Base-by-base conservation (phyloP, 2,888 invertebrate genomes). In the Physocephala rufipes region DNA sequence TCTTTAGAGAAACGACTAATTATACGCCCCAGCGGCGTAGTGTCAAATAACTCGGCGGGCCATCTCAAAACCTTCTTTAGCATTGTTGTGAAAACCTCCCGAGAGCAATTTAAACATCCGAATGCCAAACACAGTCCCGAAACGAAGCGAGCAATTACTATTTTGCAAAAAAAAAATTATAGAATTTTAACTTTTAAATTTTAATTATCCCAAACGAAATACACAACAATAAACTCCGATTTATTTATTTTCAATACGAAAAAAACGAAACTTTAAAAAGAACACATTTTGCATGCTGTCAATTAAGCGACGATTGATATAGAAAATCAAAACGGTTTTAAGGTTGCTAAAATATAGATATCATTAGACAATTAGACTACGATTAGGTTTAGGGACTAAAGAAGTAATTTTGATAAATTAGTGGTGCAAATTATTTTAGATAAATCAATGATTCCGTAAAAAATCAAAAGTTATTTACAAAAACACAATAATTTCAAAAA, bases 11-110 rank as follows among this genome's bases (percentile, higher is more conserved):
- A 91, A 75, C 91, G 88, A 86, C 90, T 90, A 61, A 94, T 87
- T 79, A 94, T 90, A 78, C 94, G 88, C 84, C 94, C 94, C 76
- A 90, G 79, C 59, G 94, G 94, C 70, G 93, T 94, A 78, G 90
- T 91, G 86, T 94, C 94, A 87, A 92, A 94, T 87, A 93, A 90
- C 82, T 90, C 89, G 87, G 93, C 89, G 70, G 93, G 93, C 80
- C 90, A 89, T 81, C 88, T 88, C 77, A 93, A 82, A 76, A 93
- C 88, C 81, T 89, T 89, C 70, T 82, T 79, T 81, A 94, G 86
- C 84, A 93, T 86, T 63, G 84, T 82, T 75, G 85, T 83, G 87
- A 92, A 91, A 82, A 91, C 87, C 67, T 86, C 81, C 80, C 83
- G 85, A 79, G 93, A 91, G 77, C 93, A 93, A 77, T 82, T 80